These are phyloP conservation scores for Hydrotaea diabolus DNA, from an alignment of 2,888 invertebrate species.

Conservation along the genomic window DNA sequence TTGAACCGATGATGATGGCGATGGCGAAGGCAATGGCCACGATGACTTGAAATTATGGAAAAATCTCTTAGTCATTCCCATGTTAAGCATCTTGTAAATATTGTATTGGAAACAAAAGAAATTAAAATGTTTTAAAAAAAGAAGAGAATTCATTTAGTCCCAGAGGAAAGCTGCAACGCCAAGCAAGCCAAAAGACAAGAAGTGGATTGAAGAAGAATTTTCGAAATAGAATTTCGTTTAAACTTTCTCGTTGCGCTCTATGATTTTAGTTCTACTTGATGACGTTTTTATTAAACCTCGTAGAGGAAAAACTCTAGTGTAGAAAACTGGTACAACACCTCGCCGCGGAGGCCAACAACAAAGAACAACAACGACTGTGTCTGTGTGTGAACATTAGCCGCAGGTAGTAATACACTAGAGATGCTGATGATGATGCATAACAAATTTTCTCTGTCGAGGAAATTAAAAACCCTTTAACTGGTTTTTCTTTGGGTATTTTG, in stretches of 20 bases:
- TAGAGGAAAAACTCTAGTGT: not conserved
- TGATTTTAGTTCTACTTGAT: not conserved
- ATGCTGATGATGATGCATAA: not conserved
- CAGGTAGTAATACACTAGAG: not conserved
- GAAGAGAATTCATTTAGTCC: not conserved
- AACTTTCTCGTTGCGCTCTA: not conserved
- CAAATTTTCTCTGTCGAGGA: not conserved
- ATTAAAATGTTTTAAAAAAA: slow-evolving; percentile 44
- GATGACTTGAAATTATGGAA: not conserved
- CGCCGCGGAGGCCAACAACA: not conserved
- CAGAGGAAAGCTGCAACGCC: not conserved
- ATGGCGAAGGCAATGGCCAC: not conserved
- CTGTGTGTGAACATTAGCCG: slow-evolving; percentile 24
- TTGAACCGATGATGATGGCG: not conserved
- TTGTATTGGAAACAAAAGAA: slow-evolving; percentile 32
- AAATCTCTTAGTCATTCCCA: slow-evolving; percentile 20
- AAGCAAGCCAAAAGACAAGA: not conserved
- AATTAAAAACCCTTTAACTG: slow-evolving; percentile 1
- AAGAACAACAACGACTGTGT: not conserved
- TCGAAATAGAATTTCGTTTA: not conserved
- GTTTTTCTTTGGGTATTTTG: not conserved
- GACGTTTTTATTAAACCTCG: slow-evolving; percentile 25
- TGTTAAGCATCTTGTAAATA: slow-evolving; percentile 39
- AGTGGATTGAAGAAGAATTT: not conserved
- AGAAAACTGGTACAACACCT: not conserved